These are phyloP conservation scores for Aythya baeri DNA, from an alignment of 2,113 vertebrate species.

Conservation along the genomic window DNA sequence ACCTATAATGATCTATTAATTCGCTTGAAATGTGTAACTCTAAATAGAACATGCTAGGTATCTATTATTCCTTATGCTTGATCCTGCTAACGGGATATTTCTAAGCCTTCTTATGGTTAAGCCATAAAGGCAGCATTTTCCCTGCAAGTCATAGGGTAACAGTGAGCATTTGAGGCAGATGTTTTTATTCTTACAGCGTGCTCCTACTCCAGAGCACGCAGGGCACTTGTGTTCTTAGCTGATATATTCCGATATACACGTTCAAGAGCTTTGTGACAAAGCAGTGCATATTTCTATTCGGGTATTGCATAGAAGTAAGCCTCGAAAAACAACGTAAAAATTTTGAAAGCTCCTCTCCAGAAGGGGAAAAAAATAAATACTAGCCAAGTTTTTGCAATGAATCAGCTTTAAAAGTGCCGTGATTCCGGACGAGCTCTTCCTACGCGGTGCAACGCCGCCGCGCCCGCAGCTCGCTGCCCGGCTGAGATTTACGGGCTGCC, in stretches of 20 bases:
- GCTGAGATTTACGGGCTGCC: slow-evolving; percentile 46
- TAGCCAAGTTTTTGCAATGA: not conserved
- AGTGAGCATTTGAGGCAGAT: not conserved
- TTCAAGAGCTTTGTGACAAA: not conserved
- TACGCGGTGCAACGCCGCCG: not conserved
- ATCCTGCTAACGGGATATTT: not conserved
- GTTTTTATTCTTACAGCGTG: not conserved
- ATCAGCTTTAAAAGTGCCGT: not conserved
- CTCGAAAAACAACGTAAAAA: fast-evolving
- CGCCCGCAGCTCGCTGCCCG: not conserved
- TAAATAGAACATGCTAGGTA: not conserved
- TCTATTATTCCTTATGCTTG: not conserved
- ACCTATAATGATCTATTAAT: not conserved
- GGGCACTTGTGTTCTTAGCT: not conserved
- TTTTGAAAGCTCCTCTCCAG: not conserved
- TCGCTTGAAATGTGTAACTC: not conserved
- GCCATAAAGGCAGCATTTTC: not conserved
- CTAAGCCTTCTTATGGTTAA: not conserved
- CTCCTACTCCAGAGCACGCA: not conserved
- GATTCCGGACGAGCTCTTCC: not conserved
- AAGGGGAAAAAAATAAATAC: not conserved
- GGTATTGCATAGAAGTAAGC: not conserved
- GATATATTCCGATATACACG: fast-evolving
- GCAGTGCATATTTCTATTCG: not conserved
- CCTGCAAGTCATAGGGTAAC: not conserved